These are phyloP conservation scores for Zaprionus taronus DNA, from an alignment of 1,140 invertebrate genomes.

Conservation along the genomic window DNA sequence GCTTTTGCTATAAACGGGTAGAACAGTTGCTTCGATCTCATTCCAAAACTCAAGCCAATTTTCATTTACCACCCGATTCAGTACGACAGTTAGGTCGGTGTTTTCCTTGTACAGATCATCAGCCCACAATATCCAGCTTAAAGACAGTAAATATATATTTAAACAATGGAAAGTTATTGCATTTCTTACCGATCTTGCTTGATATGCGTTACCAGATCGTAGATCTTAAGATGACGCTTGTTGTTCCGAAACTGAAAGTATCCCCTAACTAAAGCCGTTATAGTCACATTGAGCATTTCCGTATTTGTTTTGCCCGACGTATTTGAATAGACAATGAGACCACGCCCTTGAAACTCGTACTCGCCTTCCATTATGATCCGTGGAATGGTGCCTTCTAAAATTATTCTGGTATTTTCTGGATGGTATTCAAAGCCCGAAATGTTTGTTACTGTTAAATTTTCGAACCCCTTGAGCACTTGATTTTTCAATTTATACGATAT, in stretches of 20 bases:
- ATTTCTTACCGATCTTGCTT: constrained; percentile 39
- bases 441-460: constrained; percentile 29
- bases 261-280: constrained; percentile 27
- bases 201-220: constrained; percentile 18
- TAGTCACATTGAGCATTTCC: constrained; percentile 43
- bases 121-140: constrained; percentile 34
- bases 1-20: constrained; percentile 21
- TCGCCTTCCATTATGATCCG: not conserved
- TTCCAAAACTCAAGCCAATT: constrained; percentile 58
- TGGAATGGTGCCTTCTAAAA: constrained; percentile 20
- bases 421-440: constrained; percentile 34
- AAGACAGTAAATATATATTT: not conserved
- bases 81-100: constrained; percentile 32
- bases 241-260: constrained; percentile 40
- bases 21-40: constrained; percentile 38
- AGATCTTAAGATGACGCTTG: constrained; percentile 48
- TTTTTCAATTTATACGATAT: constrained; percentile 29
- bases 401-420: constrained; percentile 17
- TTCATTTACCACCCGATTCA: constrained; percentile 47
- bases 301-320: constrained; percentile 17
- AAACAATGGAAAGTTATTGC: not conserved
- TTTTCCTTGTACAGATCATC: constrained; percentile 50
- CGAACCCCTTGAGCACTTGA: constrained; percentile 24
- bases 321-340: constrained; percentile 7
- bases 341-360: constrained; percentile 27